phyloP scores from a whole-genome alignment of 2,797 vertebrate species.

The Lagodon rhomboides region DNA sequence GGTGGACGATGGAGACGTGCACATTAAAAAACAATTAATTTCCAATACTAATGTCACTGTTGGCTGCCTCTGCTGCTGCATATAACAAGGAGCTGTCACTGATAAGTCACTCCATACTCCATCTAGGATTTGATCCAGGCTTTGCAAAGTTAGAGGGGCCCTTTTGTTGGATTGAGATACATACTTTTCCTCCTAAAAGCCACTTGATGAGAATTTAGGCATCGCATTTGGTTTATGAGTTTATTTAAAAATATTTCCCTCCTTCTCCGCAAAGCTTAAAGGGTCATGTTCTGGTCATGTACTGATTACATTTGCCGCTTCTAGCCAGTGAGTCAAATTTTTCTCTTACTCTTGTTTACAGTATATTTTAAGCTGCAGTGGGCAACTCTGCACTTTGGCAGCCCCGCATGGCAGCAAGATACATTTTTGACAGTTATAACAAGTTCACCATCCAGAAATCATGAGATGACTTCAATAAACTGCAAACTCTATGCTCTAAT shows the following conservation, averaged over 20 bases:
- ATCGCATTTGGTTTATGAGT: constrained; percentile 17
- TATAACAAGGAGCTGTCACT: constrained; percentile 84
- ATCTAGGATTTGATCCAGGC: constrained; percentile 72
- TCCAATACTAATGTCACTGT: constrained; percentile 84
- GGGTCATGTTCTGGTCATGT: constrained; percentile 34
- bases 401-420: constrained; percentile 10
- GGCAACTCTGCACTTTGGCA: constrained; percentile 46
- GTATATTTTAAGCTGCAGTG: constrained; percentile 30
- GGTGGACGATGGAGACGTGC: constrained; percentile 78
- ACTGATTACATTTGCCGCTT: constrained; percentile 43
- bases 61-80: constrained; percentile 73
- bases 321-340: constrained; percentile 40
- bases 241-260: constrained; percentile 12
- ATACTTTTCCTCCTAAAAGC: constrained; percentile 13
- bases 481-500: constrained; percentile 15
- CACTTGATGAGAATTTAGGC: not conserved
- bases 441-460: constrained; percentile 30
- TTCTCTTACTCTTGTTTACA: constrained; percentile 44
- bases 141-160: constrained; percentile 35
- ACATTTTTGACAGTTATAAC: constrained; percentile 36
- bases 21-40: constrained; percentile 89
- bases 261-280: constrained; percentile 22
- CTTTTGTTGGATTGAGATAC: constrained; percentile 32
- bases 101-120: constrained; percentile 84
- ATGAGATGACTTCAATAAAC: constrained; percentile 21